These are phyloP conservation scores for Oenanthe oenanthe DNA, from an alignment of 2,113 vertebrate genomes.

Conservation along the genomic window DNA sequence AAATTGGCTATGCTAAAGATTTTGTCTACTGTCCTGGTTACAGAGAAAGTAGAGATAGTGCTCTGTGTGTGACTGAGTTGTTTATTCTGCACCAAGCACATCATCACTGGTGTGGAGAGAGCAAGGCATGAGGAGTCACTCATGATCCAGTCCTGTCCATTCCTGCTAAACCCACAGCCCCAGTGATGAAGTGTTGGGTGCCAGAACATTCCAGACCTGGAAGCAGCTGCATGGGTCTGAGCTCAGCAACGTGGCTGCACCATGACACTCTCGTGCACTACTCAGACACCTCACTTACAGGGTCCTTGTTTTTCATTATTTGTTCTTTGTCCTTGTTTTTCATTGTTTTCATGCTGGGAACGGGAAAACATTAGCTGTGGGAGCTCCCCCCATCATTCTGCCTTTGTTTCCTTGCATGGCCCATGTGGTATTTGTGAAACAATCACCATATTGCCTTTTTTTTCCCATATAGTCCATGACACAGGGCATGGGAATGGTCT, in stretches of 20 bases:
- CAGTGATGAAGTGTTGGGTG: too few species aligned
- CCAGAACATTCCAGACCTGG: neutral
- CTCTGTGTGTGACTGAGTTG: neutral
- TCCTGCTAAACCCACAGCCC: too few species aligned
- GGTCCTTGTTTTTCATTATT: neutral
- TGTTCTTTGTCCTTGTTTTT: neutral
- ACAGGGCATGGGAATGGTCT: neutral
- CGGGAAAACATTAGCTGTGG: accelerated
- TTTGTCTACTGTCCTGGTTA: neutral
- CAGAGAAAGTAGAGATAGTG: neutral
- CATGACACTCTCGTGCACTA: too few species aligned
- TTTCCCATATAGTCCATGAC: neutral
- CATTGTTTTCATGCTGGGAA: neutral
- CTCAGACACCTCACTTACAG: neutral
- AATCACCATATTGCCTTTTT: neutral
- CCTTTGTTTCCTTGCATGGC: too few species aligned
- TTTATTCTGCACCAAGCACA: neutral
- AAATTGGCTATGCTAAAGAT: neutral
- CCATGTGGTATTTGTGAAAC: too few species aligned
- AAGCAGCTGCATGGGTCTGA: neutral
- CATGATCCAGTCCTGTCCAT: too few species aligned
- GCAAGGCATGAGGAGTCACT: too few species aligned
- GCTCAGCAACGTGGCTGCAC: accelerated
- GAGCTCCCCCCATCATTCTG: too few species aligned
- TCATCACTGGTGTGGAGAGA: neutral